Conservation (phyloP, 2,113 vertebrate species). For the Baryphthengus martii region DNA sequence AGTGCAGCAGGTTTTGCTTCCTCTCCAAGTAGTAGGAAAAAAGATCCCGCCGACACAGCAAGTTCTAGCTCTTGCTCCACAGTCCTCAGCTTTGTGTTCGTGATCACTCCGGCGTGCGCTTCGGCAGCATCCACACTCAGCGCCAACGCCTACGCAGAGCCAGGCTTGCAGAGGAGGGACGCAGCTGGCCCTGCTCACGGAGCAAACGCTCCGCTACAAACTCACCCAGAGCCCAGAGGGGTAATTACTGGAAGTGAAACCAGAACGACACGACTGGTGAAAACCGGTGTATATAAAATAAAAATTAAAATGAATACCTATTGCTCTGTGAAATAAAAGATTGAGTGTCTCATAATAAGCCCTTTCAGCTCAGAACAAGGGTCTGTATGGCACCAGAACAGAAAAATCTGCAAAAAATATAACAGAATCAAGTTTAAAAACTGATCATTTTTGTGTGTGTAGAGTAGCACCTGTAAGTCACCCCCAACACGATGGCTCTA, state of each 20-base stretch:
- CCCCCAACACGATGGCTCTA: neutral
- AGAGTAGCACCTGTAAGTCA: neutral
- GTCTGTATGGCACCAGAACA: neutral
- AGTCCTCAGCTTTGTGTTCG: neutral
- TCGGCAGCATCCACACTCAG: neutral
- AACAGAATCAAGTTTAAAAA: neutral
- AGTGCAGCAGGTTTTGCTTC: constrained; percentile 43
- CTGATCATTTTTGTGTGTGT: neutral
- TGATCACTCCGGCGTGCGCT: neutral
- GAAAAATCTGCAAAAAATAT: neutral
- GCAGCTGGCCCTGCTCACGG: neutral
- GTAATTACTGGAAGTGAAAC: constrained; percentile 42
- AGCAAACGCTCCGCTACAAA: neutral
- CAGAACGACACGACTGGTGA: neutral
- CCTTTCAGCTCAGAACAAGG: neutral
- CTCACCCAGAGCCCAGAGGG: neutral
- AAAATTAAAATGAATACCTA: neutral
- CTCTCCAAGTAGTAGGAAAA: neutral
- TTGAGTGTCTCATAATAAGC: fast-evolving
- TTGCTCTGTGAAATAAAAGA: neutral
- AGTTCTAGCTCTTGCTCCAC: constrained; percentile 27
- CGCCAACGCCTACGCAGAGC: neutral
- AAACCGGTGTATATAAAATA: neutral
- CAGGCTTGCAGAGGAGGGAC: neutral
- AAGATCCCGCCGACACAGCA: constrained; percentile 9